Evolutionary conservation across 2,113 vertebrate species (phyloP).

Genomic region (Athene noctua): DNA sequence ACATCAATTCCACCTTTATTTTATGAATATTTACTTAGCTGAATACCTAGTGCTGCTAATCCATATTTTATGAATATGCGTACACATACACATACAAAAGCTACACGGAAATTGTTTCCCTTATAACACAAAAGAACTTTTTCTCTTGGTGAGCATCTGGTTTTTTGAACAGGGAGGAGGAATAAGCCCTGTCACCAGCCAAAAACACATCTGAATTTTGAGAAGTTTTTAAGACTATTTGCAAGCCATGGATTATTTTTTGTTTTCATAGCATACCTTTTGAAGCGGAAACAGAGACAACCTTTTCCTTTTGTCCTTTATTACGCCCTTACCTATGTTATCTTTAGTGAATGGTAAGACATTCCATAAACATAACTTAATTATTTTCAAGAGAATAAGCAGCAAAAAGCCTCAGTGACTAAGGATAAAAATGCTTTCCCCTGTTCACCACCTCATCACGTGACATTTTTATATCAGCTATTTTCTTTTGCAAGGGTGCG

Average conservation of each 20-base stretch:
- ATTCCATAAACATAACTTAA: conserved; percentile 28
- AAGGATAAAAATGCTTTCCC: neutral
- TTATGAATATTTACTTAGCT: conserved; percentile 59
- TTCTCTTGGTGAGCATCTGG: neutral
- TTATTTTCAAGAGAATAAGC: conserved; percentile 46
- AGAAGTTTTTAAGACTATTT: neutral
- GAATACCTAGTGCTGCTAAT: conserved; percentile 56
- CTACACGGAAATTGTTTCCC: conserved; percentile 12
- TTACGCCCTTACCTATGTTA: neutral
- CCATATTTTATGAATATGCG: conserved; percentile 61
- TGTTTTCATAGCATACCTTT: neutral
- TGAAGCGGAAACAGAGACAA: neutral
- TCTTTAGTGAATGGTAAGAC: conserved; percentile 20
- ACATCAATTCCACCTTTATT: conserved; percentile 48
- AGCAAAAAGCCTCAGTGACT: neutral
- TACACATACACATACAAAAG: neutral
- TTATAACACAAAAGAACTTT: conserved; percentile 14
- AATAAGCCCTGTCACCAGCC: neutral
- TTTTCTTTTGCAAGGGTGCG: neutral
- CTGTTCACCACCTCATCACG: neutral
- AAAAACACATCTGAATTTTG: neutral
- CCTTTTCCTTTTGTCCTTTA: conserved; percentile 4
- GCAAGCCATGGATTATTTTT: neutral
- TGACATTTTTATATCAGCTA: neutral
- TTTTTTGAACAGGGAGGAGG: neutral